phyloP scores from a whole-genome alignment of 92 coral and sea anemone genomes.

The Montipora capitata region DNA sequence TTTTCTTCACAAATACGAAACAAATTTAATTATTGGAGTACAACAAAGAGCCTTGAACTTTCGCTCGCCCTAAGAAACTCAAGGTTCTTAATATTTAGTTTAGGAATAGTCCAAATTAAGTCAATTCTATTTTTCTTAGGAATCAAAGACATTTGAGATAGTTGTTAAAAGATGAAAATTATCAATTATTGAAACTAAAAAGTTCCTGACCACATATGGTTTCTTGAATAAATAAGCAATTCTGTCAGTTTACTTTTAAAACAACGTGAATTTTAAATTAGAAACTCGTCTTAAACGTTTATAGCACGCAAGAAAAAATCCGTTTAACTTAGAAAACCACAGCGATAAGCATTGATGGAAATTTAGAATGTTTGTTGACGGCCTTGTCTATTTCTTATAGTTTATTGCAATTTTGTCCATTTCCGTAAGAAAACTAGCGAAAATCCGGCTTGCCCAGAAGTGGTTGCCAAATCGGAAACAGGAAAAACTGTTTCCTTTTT shows the following conservation, averaged over 20 bases:
- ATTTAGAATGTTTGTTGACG: neutral
- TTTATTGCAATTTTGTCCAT: neutral
- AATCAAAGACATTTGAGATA: neutral
- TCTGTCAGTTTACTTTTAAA: constrained; percentile 3
- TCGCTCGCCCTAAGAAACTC: neutral
- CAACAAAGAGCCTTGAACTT: neutral
- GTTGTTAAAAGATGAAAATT: constrained; percentile 15
- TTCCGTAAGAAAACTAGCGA: neutral
- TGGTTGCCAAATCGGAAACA: constrained; percentile 17
- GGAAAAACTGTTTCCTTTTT: constrained; percentile 17
- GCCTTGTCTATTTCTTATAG: neutral
- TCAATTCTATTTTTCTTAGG: neutral
- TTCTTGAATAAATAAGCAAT: constrained; percentile 6
- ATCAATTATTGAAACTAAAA: constrained; percentile 38
- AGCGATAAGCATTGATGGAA: neutral
- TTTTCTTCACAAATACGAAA: neutral
- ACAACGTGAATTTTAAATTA: constrained; percentile 40
- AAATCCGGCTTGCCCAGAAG: neutral
- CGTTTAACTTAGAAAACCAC: neutral
- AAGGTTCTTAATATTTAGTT: neutral
- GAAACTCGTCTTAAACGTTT: constrained; percentile 3
- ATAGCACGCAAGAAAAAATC: neutral
- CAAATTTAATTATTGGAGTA: neutral
- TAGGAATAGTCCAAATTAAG: neutral
- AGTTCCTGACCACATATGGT: neutral